Evolutionary conservation across 2,888 invertebrate genomes (phyloP).

Genomic region (Neoascia interrupta): DNA sequence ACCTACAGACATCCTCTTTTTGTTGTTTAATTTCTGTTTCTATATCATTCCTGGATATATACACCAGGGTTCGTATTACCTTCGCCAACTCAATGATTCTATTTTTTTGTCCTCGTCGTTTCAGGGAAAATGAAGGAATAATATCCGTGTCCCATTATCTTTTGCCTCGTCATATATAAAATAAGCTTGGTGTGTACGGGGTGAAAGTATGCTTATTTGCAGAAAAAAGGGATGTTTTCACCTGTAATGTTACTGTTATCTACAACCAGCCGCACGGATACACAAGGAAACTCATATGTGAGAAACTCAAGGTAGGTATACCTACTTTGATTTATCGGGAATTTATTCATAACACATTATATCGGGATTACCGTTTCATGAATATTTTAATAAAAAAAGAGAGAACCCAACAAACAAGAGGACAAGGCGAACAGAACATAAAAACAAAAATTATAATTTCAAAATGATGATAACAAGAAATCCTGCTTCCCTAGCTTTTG

Average conservation of each 20-base stretch:
- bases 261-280: constrained; percentile 1
- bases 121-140: no score
- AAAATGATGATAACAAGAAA: constrained; percentile 32
- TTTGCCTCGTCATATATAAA: no score
- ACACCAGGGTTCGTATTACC: no score
- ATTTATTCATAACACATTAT: constrained; percentile 62
- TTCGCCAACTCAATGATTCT: no score
- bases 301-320: constrained; percentile 37
- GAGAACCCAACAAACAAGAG: no score
- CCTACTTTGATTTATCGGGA: constrained; percentile 53
- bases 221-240: not conserved
- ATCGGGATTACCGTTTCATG: constrained; percentile 44
- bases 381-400: constrained; percentile 49
- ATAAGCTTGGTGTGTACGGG: no score
- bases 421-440: constrained; percentile 12
- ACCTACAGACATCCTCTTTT: no score
- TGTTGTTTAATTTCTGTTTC: no score
- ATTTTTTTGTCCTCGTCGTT: no score
- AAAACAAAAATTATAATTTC: constrained; percentile 49
- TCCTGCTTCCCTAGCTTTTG: constrained; percentile 23
- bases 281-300: constrained; percentile 34
- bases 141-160: no score
- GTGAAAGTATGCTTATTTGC: no score
- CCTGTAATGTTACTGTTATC: constrained; percentile 9
- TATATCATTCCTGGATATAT: no score